Evolutionary conservation across 2,888 invertebrate species (phyloP).

Genomic region (Desoria tigrina): DNA sequence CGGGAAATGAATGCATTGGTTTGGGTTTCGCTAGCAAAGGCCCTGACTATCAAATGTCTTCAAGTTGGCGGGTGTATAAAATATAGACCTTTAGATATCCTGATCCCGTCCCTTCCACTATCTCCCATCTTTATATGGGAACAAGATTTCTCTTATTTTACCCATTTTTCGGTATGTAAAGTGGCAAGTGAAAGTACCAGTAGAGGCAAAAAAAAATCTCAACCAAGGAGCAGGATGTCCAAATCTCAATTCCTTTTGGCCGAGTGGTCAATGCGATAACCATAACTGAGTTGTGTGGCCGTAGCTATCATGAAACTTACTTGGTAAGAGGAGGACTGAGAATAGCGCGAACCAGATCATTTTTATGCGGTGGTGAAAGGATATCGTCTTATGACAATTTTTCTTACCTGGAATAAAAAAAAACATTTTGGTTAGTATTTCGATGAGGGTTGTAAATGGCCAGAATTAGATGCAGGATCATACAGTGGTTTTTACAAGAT

Average conservation of each 20-base stretch:
- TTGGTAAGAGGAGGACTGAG: too few species aligned
- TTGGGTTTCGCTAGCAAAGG: background rate
- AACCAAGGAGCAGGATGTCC: slow-evolving; percentile 9
- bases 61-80: slow-evolving; percentile 9
- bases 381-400: background rate
- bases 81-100: slow-evolving; percentile 13
- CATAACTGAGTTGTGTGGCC: slow-evolving; percentile 10
- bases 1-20: background rate
- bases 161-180: slow-evolving; percentile 22
- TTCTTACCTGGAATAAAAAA: slow-evolving; percentile 13
- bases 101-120: too few species aligned
- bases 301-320: background rate
- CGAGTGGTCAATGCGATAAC: slow-evolving; percentile 23
- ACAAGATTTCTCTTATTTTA: background rate
- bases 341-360: too few species aligned
- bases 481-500: background rate
- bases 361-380: too few species aligned
- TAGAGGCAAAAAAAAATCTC: slow-evolving; percentile 12
- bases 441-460: too few species aligned
- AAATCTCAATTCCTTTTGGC: slow-evolving; percentile 21
- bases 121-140: background rate
- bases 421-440: slow-evolving; percentile 7
- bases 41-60: background rate
- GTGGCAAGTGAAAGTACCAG: slow-evolving; percentile 3
- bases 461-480: too few species aligned